Percentiles rank a stretch among this genome's conserved stretches.
Conservation (phyloP, 2,113 vertebrate species). For the Phaethon lepturus region DNA sequence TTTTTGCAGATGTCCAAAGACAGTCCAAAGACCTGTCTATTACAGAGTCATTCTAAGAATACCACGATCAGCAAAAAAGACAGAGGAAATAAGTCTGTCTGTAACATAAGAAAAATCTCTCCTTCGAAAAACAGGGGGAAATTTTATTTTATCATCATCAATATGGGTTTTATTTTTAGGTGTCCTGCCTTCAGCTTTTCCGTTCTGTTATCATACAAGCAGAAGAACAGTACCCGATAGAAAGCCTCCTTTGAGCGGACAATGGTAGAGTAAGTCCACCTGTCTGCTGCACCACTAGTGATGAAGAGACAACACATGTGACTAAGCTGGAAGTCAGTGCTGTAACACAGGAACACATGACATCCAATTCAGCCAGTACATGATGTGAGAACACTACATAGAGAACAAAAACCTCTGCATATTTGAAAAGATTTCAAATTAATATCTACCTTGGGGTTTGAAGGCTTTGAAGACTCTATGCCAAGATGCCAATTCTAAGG, state of each 20-base stretch:
- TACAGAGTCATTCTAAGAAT: slow-evolving; percentile 46
- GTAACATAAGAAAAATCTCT: slow-evolving; percentile 46
- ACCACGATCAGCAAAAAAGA: slow-evolving; percentile 47
- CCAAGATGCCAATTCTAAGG: background rate
- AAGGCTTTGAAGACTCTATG: background rate
- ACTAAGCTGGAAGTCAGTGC: background rate
- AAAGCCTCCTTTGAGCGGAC: background rate
- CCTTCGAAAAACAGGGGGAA: background rate
- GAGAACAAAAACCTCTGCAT: background rate
- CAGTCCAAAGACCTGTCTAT: slow-evolving; percentile 40
- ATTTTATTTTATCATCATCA: background rate
- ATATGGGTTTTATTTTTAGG: slow-evolving; percentile 22
- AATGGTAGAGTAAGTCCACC: background rate
- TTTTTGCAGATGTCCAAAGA: too few relatives aligned
- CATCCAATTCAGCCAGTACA: background rate
- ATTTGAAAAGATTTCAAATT: background rate
- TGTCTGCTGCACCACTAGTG: too few relatives aligned
- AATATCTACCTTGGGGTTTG: background rate
- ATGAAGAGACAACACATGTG: background rate
- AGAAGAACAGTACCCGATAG: background rate
- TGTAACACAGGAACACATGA: background rate
- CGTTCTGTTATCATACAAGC: background rate
- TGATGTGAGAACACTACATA: background rate
- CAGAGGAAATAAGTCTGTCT: slow-evolving; percentile 46
- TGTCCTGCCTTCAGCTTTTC: background rate